Base-by-base conservation (phyloP, 2,113 vertebrate genomes). In the Zosterops lateralis region DNA sequence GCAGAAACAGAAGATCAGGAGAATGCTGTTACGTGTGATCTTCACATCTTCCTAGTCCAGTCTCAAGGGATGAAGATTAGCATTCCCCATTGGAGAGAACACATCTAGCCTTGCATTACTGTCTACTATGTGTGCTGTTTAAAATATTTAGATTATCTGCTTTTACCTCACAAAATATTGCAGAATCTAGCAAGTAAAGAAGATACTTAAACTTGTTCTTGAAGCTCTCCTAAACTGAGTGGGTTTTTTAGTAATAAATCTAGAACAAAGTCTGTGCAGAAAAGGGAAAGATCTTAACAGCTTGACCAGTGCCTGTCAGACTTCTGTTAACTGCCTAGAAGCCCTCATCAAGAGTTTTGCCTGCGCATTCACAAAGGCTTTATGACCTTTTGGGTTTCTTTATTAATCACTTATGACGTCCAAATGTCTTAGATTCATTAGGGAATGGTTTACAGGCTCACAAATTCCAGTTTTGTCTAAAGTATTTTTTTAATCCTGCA, bases 91-190 rank as follows among this genome's bases (percentile, higher is more conserved):
- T 24, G 40, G 73, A 76, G 17, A 72, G 22, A 78, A 17, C 21
- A 40, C 19, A 24, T 45, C 31, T 82, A 57, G 57, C 45, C 31
- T 84, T 91, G 40, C 24, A 3, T 44, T 67, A 28, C 64, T 60
- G 18, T 25, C 7, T 17, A 3, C 12, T 34, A 0, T 26, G 22
- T 0, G 1, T 20, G 12, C 38, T 20, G n/a, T 61, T 92, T 38
- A 31, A 87, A 40, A 22, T 40, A 18, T 5, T 42, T 40, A 19
- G 21, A 31, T 67, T 47, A 36, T n/a, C 36, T 45, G 36, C 25
- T 88, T 87, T 67, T 67, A 38, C 24, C 26, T 86, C 10, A 58
- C 65, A 64, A 74, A 81, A 64, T 54, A 60, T 0, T 81, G 20
- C 16, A 8, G 40, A 22, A 75, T 60, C 17, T 57, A 57, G 54